Base-by-base conservation (phyloP, 2,888 invertebrate species). In the Priocnemis perturbator region DNA sequence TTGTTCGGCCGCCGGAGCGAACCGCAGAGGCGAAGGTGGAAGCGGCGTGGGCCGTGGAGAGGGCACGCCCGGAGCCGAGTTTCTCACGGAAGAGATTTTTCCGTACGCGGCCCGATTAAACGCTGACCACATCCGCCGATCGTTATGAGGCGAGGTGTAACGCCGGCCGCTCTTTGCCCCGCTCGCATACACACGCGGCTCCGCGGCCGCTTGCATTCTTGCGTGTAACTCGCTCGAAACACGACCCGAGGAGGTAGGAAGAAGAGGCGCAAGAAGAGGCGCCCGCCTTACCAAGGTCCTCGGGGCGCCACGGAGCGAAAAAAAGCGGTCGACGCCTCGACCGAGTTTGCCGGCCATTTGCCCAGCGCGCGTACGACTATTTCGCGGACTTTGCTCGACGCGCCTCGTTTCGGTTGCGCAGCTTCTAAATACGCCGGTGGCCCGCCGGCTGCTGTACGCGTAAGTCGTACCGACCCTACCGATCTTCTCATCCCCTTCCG, bases 21-120 rank as follows among this genome's bases (percentile, higher is more conserved):
- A 50, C 17, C 50, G 17, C 20, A 20, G 17, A 50, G 5, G n/a
- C 2, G 20, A 20, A 37, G 37, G 37, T 37, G 37, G 37, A 37
- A 37, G 37, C 37, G 17, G 9, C 14, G 20, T 5, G 7, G 37
- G 37, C 14, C 1, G 37, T 5, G 14, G 37, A 3, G 37, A 37
- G 37, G 37, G 7, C 7, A 37, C 37, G n/a, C n/a, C n/a, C 7
- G 37, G 11, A 37, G 7, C 37, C 21, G 19, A 74, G 71, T 83
- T 88, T 88, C 88, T 88, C 88, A 88, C 88, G 88, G 88, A 88
- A 88, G 87, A 85, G 81, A 87, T 84, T 87, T 87, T 87, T 88
- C 83, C 83, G 76, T 75, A n/a, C 77, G 77, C 3, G 79, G 81
- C 79, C 80, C 84, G 87, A 88, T 88, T 87, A 87, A 88, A 83